A percentile compares a stretch with the other conserved stretches of the same genome.
These are phyloP conservation scores for Drosophila stalkeri DNA, from an alignment of 2,888 invertebrate species.

Conservation along the genomic window DNA sequence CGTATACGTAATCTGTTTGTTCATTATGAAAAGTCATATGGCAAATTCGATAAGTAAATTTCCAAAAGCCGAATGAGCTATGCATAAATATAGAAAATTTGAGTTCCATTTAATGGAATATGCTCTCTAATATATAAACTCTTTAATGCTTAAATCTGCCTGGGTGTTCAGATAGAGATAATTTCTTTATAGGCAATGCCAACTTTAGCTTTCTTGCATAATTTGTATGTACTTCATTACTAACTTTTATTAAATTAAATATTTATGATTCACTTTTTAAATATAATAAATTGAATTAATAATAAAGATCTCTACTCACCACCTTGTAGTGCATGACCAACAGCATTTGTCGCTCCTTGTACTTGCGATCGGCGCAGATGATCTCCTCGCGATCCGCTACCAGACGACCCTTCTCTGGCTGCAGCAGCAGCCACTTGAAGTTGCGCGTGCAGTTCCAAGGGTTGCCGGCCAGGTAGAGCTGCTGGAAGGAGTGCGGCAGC, in stretches of 20 bases:
- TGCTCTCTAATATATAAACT: not conserved
- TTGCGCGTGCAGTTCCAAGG: slow-evolving; percentile 85
- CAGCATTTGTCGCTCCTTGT: slow-evolving; percentile 81
- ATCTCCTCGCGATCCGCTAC: slow-evolving; percentile 82
- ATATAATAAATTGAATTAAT: not conserved
- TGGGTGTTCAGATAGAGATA: no score
- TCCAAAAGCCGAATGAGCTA: not conserved
- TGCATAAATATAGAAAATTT: not conserved
- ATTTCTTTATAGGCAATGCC: no score
- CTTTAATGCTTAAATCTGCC: no score
- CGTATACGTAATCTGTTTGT: not conserved
- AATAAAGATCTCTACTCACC: slow-evolving; percentile 53
- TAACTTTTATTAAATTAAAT: no score
- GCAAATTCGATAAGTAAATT: not conserved
- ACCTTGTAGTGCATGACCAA: slow-evolving; percentile 84
- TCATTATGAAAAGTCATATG: not conserved
- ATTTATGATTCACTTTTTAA: no score
- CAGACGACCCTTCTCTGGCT: slow-evolving; percentile 74
- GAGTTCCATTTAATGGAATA: not conserved
- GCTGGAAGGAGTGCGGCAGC: slow-evolving; percentile 76
- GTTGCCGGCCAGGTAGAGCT: slow-evolving; percentile 83
- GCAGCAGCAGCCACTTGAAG: slow-evolving; percentile 83
- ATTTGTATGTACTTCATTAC: no score
- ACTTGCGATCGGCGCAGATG: slow-evolving; percentile 83
- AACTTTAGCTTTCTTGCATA: no score